These are phyloP conservation scores for Aulostomus chinensis DNA, from an alignment of 2,797 vertebrate genomes.

Conservation along the genomic window DNA sequence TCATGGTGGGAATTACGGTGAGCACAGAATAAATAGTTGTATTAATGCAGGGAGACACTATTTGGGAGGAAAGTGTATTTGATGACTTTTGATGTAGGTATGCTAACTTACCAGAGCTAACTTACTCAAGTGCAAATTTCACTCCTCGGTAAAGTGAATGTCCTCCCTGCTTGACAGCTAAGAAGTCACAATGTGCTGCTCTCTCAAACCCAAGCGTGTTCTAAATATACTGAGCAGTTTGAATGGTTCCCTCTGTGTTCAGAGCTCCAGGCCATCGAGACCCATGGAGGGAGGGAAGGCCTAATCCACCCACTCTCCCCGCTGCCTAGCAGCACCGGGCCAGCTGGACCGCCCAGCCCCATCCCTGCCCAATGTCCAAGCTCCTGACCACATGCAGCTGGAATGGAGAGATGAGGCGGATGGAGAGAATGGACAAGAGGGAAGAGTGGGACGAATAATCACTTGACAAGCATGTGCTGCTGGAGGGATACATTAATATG, in stretches of 20 bases:
- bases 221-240: slow-evolving; percentile 68
- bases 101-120: no score
- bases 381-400: slow-evolving; percentile 55
- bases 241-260: slow-evolving; percentile 55
- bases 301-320: slow-evolving; percentile 41
- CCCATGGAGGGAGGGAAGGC: slow-evolving; percentile 39
- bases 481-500: slow-evolving; percentile 2
- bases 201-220: slow-evolving; percentile 55
- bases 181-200: slow-evolving; percentile 49
- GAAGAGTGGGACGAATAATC: not conserved
- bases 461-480: slow-evolving; percentile 22
- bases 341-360: slow-evolving; percentile 35
- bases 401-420: slow-evolving; percentile 35
- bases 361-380: slow-evolving; percentile 37
- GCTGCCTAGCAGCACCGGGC: slow-evolving; percentile 20
- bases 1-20: no score
- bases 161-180: slow-evolving; percentile 22
- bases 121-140: no score
- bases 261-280: slow-evolving; percentile 42
- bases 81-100: no score
- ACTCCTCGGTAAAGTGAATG: no score
- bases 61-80: no score
- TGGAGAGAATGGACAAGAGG: slow-evolving; percentile 34
- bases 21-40: no score
- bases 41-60: no score